These are phyloP conservation scores for Neocloeon triangulifer DNA, from an alignment of 1,140 invertebrate genomes.

Conservation along the genomic window DNA sequence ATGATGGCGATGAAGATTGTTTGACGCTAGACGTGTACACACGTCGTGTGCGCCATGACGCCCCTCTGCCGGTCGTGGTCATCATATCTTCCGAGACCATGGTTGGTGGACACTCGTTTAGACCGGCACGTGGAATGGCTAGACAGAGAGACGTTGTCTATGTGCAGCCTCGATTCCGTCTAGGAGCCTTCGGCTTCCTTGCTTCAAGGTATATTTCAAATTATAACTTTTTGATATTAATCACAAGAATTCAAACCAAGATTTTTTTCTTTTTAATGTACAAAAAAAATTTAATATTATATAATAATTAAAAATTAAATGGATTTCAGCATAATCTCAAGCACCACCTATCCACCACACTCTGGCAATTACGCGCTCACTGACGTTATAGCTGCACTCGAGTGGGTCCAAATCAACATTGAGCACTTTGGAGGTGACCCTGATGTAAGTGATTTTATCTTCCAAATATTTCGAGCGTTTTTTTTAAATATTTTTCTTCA, in stretches of 20 bases:
- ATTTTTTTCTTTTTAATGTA: too few relatives aligned
- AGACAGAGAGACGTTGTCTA: slow-evolving; percentile 56
- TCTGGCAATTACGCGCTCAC: slow-evolving; percentile 74
- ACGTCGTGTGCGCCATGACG: slow-evolving; percentile 27
- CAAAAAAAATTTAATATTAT: too few relatives aligned
- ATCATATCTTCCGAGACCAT: slow-evolving; percentile 53
- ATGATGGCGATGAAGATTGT: slow-evolving; percentile 52
- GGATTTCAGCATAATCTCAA: slow-evolving; percentile 38
- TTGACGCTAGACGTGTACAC: slow-evolving; percentile 46
- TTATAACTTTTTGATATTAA: too few relatives aligned
- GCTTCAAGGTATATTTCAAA: slow-evolving; percentile 1
- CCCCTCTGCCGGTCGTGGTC: slow-evolving; percentile 55
- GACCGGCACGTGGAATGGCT: slow-evolving; percentile 38
- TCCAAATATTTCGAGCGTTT: too few relatives aligned
- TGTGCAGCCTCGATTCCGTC: slow-evolving; percentile 39
- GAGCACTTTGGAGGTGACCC: slow-evolving; percentile 61
- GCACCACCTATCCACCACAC: slow-evolving; percentile 38
- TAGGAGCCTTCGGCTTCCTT: slow-evolving; percentile 3
- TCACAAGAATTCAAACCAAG: too few relatives aligned
- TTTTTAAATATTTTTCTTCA: too few relatives aligned
- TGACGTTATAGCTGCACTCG: slow-evolving; percentile 49
- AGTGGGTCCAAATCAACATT: slow-evolving; percentile 62
- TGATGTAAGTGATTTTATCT: too few relatives aligned
- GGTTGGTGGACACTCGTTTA: slow-evolving; percentile 43
- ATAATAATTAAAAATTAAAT: too few relatives aligned